Base-by-base conservation (phyloP, 2,113 vertebrate species). In the Cichladusa arquata region DNA sequence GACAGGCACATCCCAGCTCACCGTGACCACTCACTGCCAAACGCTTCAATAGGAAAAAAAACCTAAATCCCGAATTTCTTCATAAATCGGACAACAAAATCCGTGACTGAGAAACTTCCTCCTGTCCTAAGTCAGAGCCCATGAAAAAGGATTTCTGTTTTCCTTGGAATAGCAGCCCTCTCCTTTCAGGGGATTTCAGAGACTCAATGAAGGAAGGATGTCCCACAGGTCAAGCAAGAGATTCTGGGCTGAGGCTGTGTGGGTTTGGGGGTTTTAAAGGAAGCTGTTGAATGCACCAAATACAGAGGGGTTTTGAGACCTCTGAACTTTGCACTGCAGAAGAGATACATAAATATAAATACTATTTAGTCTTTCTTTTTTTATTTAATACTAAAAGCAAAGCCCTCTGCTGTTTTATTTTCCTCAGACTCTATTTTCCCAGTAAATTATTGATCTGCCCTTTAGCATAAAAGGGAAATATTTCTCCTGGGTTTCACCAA, bases 391-490 rank as follows among this genome's bases (percentile, higher is more conserved):
- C 6, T 11, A 60, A 34, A 85, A 56, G 12, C 20, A 86, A 67
- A 80, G 3, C 3, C 17, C 4, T 31, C 9, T 25, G 24, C 2
- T 82, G 3, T 26, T 66, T 36, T 57, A 2, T 54, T 87, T 77
- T 51, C 38, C 47, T 77, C 33, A 19, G 36, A 22, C 9, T 45
- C 0, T 54, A 4, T 47, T 76, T 71, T 79, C 53, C 53, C 31
- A 62, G 47, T 57, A 95, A 96, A 95, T 34, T 91, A 82, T 69
- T 91, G 83, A 87, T 94, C 83, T 88, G 44, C 50, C 19, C 86
- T 81, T 95, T 92, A 96, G 80, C 56, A 95, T 56, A 88, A 87
- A 97, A 85, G 91, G 71, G 64, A 85, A 92, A 36, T 76, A 89
- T 82, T 95, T 89, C 66, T 67, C 15, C 50, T 38, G 33, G 31